Percentiles rank a stretch among this genome's conserved stretches.
These are phyloP conservation scores for Corythornis madagascariensis DNA, from an alignment of 2,113 vertebrate genomes.

Conservation along the genomic window DNA sequence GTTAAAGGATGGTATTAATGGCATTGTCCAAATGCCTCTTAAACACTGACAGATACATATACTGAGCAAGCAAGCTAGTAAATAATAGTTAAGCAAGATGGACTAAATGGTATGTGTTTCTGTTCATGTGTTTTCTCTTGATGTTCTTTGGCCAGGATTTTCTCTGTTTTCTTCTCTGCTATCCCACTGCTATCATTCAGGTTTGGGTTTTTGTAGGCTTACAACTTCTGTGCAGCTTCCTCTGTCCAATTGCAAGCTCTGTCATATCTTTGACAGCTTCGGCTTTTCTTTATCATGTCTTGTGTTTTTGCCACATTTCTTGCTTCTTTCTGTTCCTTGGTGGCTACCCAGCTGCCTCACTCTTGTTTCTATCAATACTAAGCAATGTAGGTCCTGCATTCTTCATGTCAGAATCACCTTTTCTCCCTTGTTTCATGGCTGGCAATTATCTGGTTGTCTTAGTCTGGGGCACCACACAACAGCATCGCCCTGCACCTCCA, in stretches of 20 bases:
- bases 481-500: fast-evolving
- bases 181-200: neutral
- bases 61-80: neutral
- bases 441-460: neutral
- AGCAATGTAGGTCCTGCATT: neutral
- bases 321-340: neutral
- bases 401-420: neutral
- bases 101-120: neutral
- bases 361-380: neutral
- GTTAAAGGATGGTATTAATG: neutral
- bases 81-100: neutral
- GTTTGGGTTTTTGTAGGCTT: neutral
- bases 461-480: fast-evolving
- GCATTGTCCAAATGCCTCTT: neutral
- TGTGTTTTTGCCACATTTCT: neutral
- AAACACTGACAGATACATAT: neutral
- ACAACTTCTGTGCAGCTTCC: neutral
- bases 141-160: neutral
- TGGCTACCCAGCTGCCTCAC: neutral
- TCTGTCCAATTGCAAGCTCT: neutral
- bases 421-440: neutral
- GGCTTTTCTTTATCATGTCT: neutral
- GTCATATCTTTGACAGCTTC: neutral
- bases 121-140: neutral
- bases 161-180: neutral